Conservation (phyloP, 2,888 invertebrate species). For the Beris morrisii region DNA sequence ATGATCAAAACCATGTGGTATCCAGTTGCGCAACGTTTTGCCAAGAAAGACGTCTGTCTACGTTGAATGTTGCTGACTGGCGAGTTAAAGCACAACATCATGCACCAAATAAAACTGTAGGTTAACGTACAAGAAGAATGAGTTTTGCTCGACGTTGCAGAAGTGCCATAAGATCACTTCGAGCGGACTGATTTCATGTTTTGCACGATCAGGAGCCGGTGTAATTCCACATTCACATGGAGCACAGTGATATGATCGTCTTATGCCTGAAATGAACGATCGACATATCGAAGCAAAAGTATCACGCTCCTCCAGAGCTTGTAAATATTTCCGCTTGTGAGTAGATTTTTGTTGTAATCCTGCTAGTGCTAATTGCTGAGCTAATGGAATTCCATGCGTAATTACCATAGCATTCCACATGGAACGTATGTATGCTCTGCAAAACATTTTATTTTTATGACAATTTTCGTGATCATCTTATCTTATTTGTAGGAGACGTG, state of each 20-base stretch:
- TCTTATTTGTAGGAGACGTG: not conserved
- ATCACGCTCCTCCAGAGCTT: too few relatives aligned
- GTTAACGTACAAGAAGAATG: not conserved
- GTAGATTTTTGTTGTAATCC: slow-evolving; percentile 1
- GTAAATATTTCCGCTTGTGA: slow-evolving; percentile 13
- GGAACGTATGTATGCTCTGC: slow-evolving; percentile 6
- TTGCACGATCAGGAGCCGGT: slow-evolving; percentile 23
- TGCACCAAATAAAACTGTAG: not conserved
- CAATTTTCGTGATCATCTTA: slow-evolving; percentile 21
- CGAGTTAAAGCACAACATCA: not conserved
- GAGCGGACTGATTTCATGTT: slow-evolving; percentile 16
- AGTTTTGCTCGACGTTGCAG: not conserved
- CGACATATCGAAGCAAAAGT: too few relatives aligned
- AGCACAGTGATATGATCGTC: slow-evolving; percentile 11
- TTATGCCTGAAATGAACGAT: slow-evolving; percentile 6
- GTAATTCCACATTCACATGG: not conserved
- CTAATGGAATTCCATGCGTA: slow-evolving; percentile 30
- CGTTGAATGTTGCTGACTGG: too few relatives aligned
- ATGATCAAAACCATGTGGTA: slow-evolving; percentile 15
- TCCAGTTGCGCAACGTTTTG: slow-evolving; percentile 24
- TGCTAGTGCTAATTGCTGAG: slow-evolving; percentile 19
- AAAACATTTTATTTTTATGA: slow-evolving; percentile 13
- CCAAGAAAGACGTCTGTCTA: too few relatives aligned
- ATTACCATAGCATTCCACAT: slow-evolving; percentile 2
- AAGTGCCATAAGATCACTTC: slow-evolving; percentile 21